Evolutionary conservation across 2,888 invertebrate genomes (phyloP), one percentile per base, ranked within the genome.

Genomic region (Tachina lurida): DNA sequence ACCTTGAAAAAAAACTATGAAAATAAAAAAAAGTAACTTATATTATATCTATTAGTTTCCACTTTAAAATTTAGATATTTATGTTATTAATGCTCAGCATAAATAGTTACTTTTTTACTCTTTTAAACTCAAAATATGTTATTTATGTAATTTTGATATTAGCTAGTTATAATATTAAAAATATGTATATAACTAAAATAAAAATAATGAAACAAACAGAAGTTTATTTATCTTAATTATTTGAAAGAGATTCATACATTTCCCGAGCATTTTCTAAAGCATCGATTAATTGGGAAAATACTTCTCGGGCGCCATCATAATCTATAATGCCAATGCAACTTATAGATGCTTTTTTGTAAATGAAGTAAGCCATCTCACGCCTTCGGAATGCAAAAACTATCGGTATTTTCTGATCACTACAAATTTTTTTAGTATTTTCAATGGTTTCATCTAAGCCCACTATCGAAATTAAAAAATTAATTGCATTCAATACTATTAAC

Each of bases 321-420:
- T 94, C 95, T 86, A 95, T 92, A 63, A 96, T 92, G 13, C 94
- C 95, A 54, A 95, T 93, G 84, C 95, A 95, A 88, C 95, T 94
- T 81, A 95, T 93, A 7, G 94, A 94, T 9, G 94, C 94, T 75
- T 94, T 94, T 89, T 95, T 95, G 75, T 93, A 93, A 56, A 95
- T 93, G 1, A 94, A 92, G 88, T 94, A 93, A 0, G 95, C 95
- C 17, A 96, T 89, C 80, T 94, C 93, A 45, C 94, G 92, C 10
- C 95, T 93, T 19, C 93, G 93, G 31, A 95, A 91, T 10, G 94
- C 94, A 90, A 95, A 96, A 5, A 95, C 93, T 88, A 94, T 94
- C 2, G 95, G 95, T 63, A 95, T 93, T 49, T 92, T 90, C 82
- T 94, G 94, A 22, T 93, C 92, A 68, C 92, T 90, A 62, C 95